Percentiles rank a stretch among this genome's conserved stretches.
Conservation (phyloP, 2,113 vertebrate genomes). For the Dolichallabes microphthalmus region DNA sequence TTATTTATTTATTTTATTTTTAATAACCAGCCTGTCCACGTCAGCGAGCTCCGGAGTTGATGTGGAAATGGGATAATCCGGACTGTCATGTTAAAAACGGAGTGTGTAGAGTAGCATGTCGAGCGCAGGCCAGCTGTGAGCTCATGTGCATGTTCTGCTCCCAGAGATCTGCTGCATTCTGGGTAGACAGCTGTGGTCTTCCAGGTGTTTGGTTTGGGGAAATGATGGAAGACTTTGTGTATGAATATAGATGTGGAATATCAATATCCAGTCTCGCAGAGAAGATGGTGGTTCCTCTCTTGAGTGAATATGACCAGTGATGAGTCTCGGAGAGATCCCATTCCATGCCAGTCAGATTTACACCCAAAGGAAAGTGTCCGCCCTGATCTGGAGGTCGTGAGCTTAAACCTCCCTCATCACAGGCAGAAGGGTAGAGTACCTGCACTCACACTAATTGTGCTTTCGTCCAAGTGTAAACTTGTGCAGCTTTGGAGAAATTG, state of each 20-base stretch:
- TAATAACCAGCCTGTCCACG: too few relatives aligned
- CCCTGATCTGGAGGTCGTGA: too few relatives aligned
- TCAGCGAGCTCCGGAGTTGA: background rate
- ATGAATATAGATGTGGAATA: background rate
- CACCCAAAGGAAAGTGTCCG: too few relatives aligned
- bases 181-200: slow-evolving; percentile 44
- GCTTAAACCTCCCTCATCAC: too few relatives aligned
- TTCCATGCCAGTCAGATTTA: too few relatives aligned
- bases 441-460: too few relatives aligned
- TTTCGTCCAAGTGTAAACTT: too few relatives aligned
- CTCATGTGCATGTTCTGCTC: slow-evolving; percentile 42
- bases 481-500: too few relatives aligned
- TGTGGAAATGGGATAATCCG: slow-evolving; percentile 36
- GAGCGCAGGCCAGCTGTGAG: slow-evolving; percentile 37
- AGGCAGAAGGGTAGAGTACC: too few relatives aligned
- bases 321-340: too few relatives aligned
- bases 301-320: background rate
- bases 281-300: background rate
- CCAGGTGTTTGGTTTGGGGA: slow-evolving; percentile 52
- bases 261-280: background rate
- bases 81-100: slow-evolving; percentile 24
- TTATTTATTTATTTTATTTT: too few relatives aligned
- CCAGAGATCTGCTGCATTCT: slow-evolving; percentile 46
- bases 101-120: slow-evolving; percentile 32
- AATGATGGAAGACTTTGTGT: slow-evolving; percentile 28